Percentiles rank a stretch among this genome's conserved stretches.
Conservation (phyloP, 2,797 vertebrate genomes). For the Glyptemys insculpta region DNA sequence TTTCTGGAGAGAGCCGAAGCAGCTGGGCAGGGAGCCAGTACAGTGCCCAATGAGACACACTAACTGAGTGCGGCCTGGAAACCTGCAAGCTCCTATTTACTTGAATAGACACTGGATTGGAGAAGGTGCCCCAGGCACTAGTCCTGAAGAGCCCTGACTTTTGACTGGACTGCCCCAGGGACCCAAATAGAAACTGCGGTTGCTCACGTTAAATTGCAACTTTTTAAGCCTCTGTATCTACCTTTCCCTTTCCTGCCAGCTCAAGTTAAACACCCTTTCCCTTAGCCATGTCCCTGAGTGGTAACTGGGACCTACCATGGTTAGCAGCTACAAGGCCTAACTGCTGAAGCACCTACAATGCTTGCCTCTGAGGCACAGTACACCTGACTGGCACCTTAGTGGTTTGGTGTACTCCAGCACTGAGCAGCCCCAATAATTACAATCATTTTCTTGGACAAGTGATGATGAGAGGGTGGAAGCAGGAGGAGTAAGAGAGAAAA, state of each 20-base stretch:
- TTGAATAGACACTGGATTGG: not conserved
- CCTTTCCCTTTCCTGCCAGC: too few species aligned
- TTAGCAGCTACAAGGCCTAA: not conserved
- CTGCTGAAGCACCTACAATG: not conserved
- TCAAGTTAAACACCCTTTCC: too few species aligned
- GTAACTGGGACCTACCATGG: too few species aligned
- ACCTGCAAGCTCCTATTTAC: not conserved
- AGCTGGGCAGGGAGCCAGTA: not conserved
- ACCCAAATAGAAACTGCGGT: not conserved
- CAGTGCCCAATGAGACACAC: not conserved
- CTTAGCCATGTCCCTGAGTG: too few species aligned
- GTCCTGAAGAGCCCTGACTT: not conserved
- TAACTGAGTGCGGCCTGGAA: not conserved
- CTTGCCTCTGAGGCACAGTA: not conserved
- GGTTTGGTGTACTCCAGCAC: not conserved
- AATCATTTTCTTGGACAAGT: not conserved
- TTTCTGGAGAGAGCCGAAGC: not conserved
- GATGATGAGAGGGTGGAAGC: not conserved
- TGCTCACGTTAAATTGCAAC: not conserved
- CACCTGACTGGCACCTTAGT: not conserved
- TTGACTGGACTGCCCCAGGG: not conserved
- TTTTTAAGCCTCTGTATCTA: not conserved
- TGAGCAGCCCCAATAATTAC: not conserved
- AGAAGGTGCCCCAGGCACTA: not conserved
- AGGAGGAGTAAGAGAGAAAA: not conserved